phyloP scores from a whole-genome alignment of 1,140 invertebrate genomes.

The Caerostris extrusa region DNA sequence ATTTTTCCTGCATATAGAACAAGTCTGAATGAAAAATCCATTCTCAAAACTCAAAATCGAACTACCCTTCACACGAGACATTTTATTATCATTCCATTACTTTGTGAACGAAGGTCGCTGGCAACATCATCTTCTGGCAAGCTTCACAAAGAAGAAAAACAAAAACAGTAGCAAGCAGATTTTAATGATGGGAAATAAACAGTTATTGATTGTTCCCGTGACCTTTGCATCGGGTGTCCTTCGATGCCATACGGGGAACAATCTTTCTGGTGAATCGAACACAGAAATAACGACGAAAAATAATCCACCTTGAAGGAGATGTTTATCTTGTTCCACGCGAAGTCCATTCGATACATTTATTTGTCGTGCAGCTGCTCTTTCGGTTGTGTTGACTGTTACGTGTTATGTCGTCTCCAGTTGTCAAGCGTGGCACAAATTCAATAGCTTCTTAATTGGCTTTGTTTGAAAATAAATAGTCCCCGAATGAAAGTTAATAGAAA shows the following conservation, averaged over 20 bases:
- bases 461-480: background rate
- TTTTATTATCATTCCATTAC: slow-evolving; percentile 17
- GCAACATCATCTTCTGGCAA: background rate
- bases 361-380: background rate
- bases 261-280: slow-evolving; percentile 34
- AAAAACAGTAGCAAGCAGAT: slow-evolving; percentile 32
- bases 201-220: slow-evolving; percentile 54
- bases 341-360: background rate
- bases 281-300: background rate
- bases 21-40: background rate
- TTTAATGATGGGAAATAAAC: slow-evolving; percentile 33
- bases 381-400: background rate
- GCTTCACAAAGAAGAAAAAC: slow-evolving; percentile 13
- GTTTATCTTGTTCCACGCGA: background rate
- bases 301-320: slow-evolving; percentile 10
- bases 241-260: background rate
- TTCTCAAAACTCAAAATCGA: background rate
- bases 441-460: background rate
- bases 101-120: background rate
- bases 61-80: background rate
- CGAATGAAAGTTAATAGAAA: background rate
- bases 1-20: background rate
- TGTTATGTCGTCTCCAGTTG: background rate
- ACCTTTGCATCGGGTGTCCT: slow-evolving; percentile 8
- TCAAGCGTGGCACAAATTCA: background rate